Evolutionary conservation across 2,113 vertebrate species (phyloP).

Genomic region (Sarotherodon lohbergeri): DNA sequence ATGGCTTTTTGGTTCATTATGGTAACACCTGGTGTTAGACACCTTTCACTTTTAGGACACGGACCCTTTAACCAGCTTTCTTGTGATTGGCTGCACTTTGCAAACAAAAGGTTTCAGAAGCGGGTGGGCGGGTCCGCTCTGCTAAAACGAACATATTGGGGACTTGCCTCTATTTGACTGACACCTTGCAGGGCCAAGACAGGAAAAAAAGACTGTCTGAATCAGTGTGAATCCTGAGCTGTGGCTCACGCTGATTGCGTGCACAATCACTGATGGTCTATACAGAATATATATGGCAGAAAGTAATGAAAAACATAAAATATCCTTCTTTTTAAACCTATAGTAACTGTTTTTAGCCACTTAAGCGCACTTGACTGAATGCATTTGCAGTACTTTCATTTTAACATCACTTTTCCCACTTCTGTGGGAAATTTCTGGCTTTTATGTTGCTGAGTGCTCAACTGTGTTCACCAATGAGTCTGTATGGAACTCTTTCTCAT

Average conservation of each 20-base stretch:
- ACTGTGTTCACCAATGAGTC: not conserved
- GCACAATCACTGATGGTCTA: not conserved
- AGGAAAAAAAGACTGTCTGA: not conserved
- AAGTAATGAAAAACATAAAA: not conserved
- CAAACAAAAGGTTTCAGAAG: not conserved
- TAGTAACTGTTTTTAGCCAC: not conserved
- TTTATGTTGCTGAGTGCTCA: not conserved
- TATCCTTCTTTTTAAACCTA: not conserved
- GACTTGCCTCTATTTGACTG: not conserved
- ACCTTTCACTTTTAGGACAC: not conserved
- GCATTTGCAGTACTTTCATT: not conserved
- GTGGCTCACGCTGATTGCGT: not conserved
- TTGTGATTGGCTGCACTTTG: not conserved
- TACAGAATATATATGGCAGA: not conserved
- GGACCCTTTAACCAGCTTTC: not conserved
- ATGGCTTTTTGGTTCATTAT: too few relatives aligned
- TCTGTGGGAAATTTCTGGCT: not conserved
- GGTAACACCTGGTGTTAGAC: not conserved
- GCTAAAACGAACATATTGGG: not conserved
- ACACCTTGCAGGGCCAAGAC: not conserved
- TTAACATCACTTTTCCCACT: not conserved
- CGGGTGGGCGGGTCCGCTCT: not conserved
- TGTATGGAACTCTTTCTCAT: not conserved
- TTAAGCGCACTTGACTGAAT: not conserved
- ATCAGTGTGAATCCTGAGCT: not conserved